A percentile compares a stretch with the other conserved stretches of the same genome.
Evolutionary conservation across 2,888 invertebrate species (phyloP).

Genomic region (Luperina nickerlii): DNA sequence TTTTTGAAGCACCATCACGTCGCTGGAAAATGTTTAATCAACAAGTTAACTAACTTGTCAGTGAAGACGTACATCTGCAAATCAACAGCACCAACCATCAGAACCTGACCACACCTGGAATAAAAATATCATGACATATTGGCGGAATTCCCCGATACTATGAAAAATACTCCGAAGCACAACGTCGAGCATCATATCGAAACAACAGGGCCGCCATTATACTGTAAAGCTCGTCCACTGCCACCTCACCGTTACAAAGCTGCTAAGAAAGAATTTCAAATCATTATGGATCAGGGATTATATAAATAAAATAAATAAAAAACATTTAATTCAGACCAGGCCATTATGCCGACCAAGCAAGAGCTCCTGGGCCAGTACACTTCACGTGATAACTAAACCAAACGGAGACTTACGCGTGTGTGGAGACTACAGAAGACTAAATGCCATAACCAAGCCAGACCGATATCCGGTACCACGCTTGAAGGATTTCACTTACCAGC

Average conservation of each 20-base stretch:
- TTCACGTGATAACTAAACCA: not conserved
- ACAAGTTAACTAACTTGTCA: slow-evolving; percentile 4
- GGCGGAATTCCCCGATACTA: not conserved
- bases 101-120: not conserved
- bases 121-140: slow-evolving; percentile 4
- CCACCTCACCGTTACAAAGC: slow-evolving; percentile 6
- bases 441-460: slow-evolving; percentile 10
- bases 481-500: too few relatives aligned
- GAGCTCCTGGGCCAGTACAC: not conserved
- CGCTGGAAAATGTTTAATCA: not conserved
- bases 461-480: not conserved
- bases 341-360: not conserved
- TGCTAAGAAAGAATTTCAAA: not conserved
- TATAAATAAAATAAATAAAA: too few relatives aligned
- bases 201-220: slow-evolving; percentile 1
- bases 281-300: not conserved
- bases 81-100: not conserved
- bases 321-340: too few relatives aligned
- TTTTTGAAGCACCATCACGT: too few relatives aligned
- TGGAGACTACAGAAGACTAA: slow-evolving; percentile 5
- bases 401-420: not conserved
- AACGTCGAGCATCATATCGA: not conserved
- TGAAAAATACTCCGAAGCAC: not conserved
- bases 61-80: not conserved
- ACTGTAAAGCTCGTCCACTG: not conserved